Evolutionary conservation across 2,113 vertebrate genomes (phyloP), one percentile per base, ranked within the genome.

Genomic region (Equus quagga): DNA sequence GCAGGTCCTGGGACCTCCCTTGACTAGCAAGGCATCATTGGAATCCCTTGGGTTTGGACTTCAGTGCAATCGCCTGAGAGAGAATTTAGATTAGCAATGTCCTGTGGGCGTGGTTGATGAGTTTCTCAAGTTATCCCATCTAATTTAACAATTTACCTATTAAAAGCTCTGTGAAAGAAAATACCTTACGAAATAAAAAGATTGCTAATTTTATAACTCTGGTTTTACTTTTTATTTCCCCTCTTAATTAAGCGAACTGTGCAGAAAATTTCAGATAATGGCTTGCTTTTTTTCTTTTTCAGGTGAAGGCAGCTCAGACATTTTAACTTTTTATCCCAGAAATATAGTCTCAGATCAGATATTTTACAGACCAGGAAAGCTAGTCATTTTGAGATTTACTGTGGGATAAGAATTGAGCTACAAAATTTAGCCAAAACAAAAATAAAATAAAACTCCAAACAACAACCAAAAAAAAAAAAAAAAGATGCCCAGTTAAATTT

Each of bases 241-340:
- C 62, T 64, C 18, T 89, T 62, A 62, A 92, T 62, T 67, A 90
- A 86, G 67, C n/a, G 65, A 86, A 33, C 62, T 75, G 58, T 73
- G 24, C 17, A 91, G 64, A 79, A 88, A 67, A 73, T 15, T 76
- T 41, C 28, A 67, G 23, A 33, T 49, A 72, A 36, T 64, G 64
- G 0, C 8, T 65, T 95, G 51, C 82, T 72, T 58, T 83, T 92
- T 94, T 86, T 78, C 56, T 95, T 75, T 11, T 80, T 21, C 49
- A 64, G 44, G 65, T 75, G 60, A 75, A 95, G n/a, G 69, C 26
- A 78, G 89, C 49, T 75, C n/a, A 80, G 64, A 91, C 8, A 46
- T 79, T 93, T 93, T 23, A 83, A 79, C 36, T 44, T 88, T 41
- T 56, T 83, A 62, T 23, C n/a, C 51, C 26, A 93, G 76, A 93